A percentile compares a stretch with the other conserved stretches of the same genome.
phyloP scores from a whole-genome alignment of 1,140 invertebrate species.

The Trypoxylus dichotomus region DNA sequence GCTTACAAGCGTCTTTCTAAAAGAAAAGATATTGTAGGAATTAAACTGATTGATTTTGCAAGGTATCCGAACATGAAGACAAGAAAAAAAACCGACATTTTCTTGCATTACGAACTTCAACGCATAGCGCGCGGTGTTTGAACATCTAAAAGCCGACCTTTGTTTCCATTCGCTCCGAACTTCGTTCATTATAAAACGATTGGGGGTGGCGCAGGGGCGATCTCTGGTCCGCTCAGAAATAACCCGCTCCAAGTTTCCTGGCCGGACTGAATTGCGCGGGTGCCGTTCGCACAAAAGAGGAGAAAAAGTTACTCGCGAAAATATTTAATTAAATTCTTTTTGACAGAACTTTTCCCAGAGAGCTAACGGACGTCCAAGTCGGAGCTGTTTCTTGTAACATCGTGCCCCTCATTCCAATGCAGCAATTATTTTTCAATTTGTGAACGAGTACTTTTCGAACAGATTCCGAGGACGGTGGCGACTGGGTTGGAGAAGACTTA shows the following conservation, averaged over 20 bases:
- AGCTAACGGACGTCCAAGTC: neutral
- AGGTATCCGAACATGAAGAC: neutral
- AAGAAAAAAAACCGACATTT: neutral
- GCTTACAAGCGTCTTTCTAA: no score
- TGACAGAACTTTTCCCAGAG: neutral
- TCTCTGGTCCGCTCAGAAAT: neutral
- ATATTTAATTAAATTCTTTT: conserved; percentile 1
- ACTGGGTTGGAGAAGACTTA: neutral
- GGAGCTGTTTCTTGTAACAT: neutral
- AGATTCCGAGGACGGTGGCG: neutral
- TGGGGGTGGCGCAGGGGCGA: neutral
- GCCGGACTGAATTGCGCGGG: neutral
- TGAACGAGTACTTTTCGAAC: neutral
- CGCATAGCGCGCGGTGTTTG: neutral
- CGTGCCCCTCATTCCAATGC: neutral
- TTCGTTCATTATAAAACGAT: neutral
- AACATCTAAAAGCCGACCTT: neutral
- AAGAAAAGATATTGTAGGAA: no score
- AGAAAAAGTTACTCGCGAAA: neutral
- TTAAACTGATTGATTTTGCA: no score
- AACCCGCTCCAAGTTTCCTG: neutral
- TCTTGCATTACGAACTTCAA: neutral
- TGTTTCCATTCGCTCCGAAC: neutral
- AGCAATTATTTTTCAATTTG: neutral
- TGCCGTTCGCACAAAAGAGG: neutral